Base-by-base conservation (phyloP, 2,888 invertebrate genomes). In the Hirtodrosophila alboralis region DNA sequence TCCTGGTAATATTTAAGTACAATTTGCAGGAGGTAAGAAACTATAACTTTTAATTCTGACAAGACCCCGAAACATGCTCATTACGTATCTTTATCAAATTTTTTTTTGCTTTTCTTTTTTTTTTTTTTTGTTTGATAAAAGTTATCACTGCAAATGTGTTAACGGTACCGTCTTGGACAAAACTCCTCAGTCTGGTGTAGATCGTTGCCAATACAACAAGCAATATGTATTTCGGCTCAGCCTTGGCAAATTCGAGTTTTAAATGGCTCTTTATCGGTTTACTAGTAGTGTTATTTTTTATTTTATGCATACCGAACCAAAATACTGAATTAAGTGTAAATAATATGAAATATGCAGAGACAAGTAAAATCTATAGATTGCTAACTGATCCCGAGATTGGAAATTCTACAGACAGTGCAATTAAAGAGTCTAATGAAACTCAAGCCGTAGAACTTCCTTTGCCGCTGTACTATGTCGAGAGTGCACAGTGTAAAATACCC, bases 401-500 rank as follows among this genome's bases (percentile, higher is more conserved):
- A 18, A 36, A 21, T 7, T 9, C 9, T 18, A 1, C 1, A 1
- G 18, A 18, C 8, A 23, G 8, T 8, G 1, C 12, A n/a, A n/a
- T n/a, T 6, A n/a, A 12, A 5, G n/a, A 12, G n/a, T n/a, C n/a
- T 6, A 12, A 27, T 0, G 18, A 30, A 6, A 0, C 6, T 21
- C 3, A 9, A 10, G 2, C 8, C 5, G 18, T 4, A 4, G 54
- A 7, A 8, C 8, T 13, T 0, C 0, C 16, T 1, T 4, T n/a
- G 13, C 62, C 41, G 0, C 10, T 27, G 4, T 84, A 57, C 16
- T 81, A 85, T 53, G 90, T 90, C 13, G 71, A 92, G 89, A 93
- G 91, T 70, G 87, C 92, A 12, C 92, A 91, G 79, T 94, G 94
- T 78, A 92, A 91, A 77, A 94, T 94, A 79, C 91, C 92, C 1